Conservation (phyloP, 2,888 invertebrate genomes). For the Cantharis rustica region DNA sequence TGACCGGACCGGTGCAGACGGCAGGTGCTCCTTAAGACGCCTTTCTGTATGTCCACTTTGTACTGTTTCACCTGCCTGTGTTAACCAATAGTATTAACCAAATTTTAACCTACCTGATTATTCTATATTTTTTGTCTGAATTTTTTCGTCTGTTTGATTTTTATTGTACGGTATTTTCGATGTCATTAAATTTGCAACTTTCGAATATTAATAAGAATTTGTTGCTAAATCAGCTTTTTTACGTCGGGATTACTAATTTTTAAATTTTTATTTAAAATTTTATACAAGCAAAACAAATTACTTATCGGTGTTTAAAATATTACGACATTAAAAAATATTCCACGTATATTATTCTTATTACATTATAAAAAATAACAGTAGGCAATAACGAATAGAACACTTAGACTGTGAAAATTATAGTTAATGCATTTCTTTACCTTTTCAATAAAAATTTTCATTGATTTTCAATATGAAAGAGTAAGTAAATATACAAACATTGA, state of each 20-base stretch:
- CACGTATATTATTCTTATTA: no score
- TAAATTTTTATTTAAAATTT: not conserved
- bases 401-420: not conserved
- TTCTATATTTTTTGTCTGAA: slow-evolving; percentile 9
- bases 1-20: slow-evolving; percentile 28
- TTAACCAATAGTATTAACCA: slow-evolving; percentile 22
- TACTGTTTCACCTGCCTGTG: slow-evolving; percentile 26
- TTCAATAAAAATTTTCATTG: not conserved
- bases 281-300: not conserved
- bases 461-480: not conserved
- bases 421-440: not conserved
- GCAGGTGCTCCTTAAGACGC: slow-evolving; percentile 29
- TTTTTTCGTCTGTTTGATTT: slow-evolving; percentile 14
- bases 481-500: not conserved
- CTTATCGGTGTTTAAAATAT: not conserved
- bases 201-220: slow-evolving; percentile 11
- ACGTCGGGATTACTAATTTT: not conserved
- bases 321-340: no score
- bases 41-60: slow-evolving; percentile 31
- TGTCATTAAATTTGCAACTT: slow-evolving; percentile 16
- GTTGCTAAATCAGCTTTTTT: not conserved
- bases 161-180: slow-evolving; percentile 16
- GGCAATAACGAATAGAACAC: not conserved
- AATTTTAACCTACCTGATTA: slow-evolving; percentile 22
- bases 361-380: no score